Evolutionary conservation across 2,888 invertebrate species (phyloP).

Genomic region (Troides helena): DNA sequence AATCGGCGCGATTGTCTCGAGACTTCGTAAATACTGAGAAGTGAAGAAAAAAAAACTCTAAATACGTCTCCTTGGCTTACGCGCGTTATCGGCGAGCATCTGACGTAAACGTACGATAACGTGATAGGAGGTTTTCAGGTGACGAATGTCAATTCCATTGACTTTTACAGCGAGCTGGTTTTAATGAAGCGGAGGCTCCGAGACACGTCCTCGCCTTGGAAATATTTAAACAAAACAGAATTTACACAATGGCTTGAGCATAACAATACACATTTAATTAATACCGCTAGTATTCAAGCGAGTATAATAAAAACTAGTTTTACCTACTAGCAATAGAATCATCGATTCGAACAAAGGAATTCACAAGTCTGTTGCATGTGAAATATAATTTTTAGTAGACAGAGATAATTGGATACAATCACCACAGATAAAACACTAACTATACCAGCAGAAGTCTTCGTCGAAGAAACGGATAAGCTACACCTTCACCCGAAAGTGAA

Average conservation of each 20-base stretch:
- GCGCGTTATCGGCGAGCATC: conserved; percentile 50
- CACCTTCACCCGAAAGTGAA: no score
- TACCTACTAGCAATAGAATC: no score
- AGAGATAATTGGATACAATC: no score
- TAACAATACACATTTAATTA: not conserved
- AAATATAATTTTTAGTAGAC: no score
- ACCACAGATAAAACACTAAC: no score
- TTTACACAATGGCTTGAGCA: not conserved
- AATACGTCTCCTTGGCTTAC: conserved; percentile 38
- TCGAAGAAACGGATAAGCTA: no score
- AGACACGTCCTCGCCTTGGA: conserved; percentile 2
- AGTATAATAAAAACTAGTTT: no score
- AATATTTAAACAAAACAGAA: not conserved
- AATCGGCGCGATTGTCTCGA: conserved; percentile 46
- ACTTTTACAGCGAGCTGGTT: conserved; percentile 30
- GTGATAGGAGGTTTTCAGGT: conserved; percentile 40
- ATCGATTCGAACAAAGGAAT: no score
- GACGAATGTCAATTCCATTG: conserved; percentile 37
- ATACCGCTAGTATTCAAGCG: no score
- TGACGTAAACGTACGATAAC: conserved; percentile 55
- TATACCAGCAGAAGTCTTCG: no score
- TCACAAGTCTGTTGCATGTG: no score
- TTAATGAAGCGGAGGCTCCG: conserved; percentile 8
- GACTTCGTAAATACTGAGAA: conserved; percentile 46
- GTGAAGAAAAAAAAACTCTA: conserved; percentile 38